phyloP scores from a whole-genome alignment of 2,797 vertebrate genomes.

The Coregonus suidteri region DNA sequence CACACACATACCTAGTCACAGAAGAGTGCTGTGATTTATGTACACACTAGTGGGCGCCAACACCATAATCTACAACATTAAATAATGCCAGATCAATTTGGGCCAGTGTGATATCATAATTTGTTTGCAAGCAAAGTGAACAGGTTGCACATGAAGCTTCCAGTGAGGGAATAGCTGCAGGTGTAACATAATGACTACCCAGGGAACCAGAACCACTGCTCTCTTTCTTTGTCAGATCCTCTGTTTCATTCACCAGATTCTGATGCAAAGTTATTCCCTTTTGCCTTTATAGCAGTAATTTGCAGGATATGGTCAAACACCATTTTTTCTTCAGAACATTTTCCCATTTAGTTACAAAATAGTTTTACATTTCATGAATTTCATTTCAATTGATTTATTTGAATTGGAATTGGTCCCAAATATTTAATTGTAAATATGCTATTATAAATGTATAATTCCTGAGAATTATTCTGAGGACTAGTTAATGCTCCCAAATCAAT shows the following conservation, averaged over 20 bases:
- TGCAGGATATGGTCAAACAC: too few species aligned
- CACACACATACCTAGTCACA: too few species aligned
- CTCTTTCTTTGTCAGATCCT: not conserved
- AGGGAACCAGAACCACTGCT: not conserved
- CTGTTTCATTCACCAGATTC: not conserved
- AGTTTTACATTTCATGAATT: not conserved
- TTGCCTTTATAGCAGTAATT: not conserved
- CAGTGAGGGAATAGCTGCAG: not conserved
- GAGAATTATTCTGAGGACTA: not conserved
- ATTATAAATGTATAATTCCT: not conserved
- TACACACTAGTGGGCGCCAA: constrained; percentile 47
- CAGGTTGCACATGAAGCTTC: not conserved
- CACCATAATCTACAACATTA: not conserved
- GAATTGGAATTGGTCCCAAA: not conserved
- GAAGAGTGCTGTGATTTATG: constrained; percentile 8
- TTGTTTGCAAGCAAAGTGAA: not conserved
- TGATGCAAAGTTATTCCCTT: not conserved
- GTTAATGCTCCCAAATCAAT: not conserved
- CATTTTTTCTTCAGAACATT: not conserved
- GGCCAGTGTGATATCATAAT: not conserved
- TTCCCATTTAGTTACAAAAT: not conserved
- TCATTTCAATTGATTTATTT: not conserved
- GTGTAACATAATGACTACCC: not conserved
- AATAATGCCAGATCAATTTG: not conserved
- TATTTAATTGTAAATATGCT: not conserved